These are phyloP conservation scores for Mayetiola destructor DNA, from an alignment of 2,888 invertebrate genomes.

Conservation along the genomic window DNA sequence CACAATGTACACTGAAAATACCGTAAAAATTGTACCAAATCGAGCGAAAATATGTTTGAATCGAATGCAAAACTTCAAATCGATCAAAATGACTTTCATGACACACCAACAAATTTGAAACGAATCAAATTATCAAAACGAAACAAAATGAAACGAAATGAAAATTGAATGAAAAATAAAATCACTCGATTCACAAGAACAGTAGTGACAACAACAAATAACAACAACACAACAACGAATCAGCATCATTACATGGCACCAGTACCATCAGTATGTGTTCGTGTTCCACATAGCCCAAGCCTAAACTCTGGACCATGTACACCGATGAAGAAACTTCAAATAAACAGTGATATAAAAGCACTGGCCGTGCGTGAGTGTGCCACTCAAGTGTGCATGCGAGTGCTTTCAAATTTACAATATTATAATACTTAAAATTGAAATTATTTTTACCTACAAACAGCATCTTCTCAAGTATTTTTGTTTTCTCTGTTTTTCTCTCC, in stretches of 20 bases:
- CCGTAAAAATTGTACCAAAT: not conserved
- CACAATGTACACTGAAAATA: not conserved
- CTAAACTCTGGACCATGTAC: slow-evolving; percentile 31
- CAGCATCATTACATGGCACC: slow-evolving; percentile 27
- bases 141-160: not conserved
- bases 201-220: slow-evolving; percentile 24
- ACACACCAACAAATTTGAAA: not conserved
- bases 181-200: not conserved
- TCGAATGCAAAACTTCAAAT: not conserved
- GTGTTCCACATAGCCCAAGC: slow-evolving; percentile 36
- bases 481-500: no score
- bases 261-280: slow-evolving; percentile 37
- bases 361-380: slow-evolving; percentile 38
- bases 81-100: not conserved
- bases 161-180: not conserved
- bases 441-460: no score
- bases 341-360: slow-evolving; percentile 35
- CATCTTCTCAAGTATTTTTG: no score
- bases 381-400: slow-evolving; percentile 16
- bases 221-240: slow-evolving; percentile 25
- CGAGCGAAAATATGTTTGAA: not conserved
- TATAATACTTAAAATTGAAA: no score
- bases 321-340: slow-evolving; percentile 35
- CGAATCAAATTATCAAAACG: not conserved
- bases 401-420: slow-evolving; percentile 11